A percentile compares a stretch with the other conserved stretches of the same genome.
Evolutionary conservation across 2,888 invertebrate genomes (phyloP).

Genomic region (Neoaliturus tenellus): DNA sequence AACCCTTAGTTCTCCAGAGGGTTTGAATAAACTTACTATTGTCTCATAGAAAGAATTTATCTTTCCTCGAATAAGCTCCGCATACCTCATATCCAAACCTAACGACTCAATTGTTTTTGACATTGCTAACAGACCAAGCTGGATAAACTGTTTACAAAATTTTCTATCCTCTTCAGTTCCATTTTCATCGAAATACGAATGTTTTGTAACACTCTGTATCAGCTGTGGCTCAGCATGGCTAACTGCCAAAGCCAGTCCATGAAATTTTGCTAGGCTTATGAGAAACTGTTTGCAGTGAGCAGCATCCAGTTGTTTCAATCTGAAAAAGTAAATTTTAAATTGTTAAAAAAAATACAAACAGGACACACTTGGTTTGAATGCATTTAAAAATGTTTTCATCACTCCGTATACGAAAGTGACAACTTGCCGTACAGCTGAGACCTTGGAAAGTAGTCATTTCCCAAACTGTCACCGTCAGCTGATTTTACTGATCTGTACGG

Average conservation of each 20-base stretch:
- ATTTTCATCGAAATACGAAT: not conserved
- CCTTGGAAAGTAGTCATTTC: too few relatives aligned
- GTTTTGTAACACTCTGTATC: not conserved
- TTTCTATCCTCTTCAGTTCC: not conserved
- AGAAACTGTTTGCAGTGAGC: not conserved
- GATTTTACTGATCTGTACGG: too few relatives aligned
- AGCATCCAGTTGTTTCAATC: constrained; percentile 18
- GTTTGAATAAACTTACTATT: not conserved
- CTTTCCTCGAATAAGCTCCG: not conserved
- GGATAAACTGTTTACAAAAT: not conserved
- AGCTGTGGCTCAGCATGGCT: not conserved
- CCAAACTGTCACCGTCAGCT: too few relatives aligned
- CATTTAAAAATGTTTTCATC: too few relatives aligned
- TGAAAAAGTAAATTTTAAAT: not conserved
- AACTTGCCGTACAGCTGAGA: too few relatives aligned
- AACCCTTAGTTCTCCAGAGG: constrained; percentile 32
- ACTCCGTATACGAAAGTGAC: too few relatives aligned
- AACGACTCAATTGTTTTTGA: not conserved
- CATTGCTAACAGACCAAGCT: not conserved
- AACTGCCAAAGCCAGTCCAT: not conserved
- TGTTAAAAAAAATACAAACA: too few relatives aligned
- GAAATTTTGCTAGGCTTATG: constrained; percentile 10
- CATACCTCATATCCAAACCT: not conserved
- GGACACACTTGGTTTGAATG: too few relatives aligned
- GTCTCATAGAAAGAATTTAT: not conserved